Evolutionary conservation across 2,888 invertebrate genomes (phyloP).

Genomic region (Lithosia quadra): DNA sequence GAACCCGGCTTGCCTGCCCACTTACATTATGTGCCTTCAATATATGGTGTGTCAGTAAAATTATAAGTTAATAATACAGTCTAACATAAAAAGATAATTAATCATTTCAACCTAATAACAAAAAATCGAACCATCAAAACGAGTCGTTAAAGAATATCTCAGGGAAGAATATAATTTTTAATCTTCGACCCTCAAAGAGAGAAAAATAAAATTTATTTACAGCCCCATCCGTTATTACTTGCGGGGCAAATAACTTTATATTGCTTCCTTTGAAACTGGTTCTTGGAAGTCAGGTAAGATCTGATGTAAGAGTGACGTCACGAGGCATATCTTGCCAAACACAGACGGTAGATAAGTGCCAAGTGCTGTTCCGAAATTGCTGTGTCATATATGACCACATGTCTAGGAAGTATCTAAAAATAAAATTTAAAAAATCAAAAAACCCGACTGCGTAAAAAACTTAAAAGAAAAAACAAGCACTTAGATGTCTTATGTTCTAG

Average conservation of each 20-base stretch:
- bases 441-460: too few relatives aligned
- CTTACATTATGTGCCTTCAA: too few relatives aligned
- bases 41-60: too few relatives aligned
- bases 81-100: not conserved
- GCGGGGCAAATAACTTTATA: slow-evolving; percentile 43
- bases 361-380: slow-evolving; percentile 17
- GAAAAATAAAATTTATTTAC: slow-evolving; percentile 41
- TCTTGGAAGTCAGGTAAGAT: slow-evolving; percentile 24
- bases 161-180: slow-evolving; percentile 37
- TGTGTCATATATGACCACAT: slow-evolving; percentile 3
- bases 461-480: too few relatives aligned
- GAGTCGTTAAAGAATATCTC: slow-evolving; percentile 22
- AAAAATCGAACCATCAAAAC: slow-evolving; percentile 18
- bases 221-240: slow-evolving; percentile 35
- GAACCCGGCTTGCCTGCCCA: too few relatives aligned
- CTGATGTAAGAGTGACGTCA: slow-evolving; percentile 10
- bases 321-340: not conserved
- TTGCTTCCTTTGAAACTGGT: slow-evolving; percentile 32
- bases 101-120: slow-evolving; percentile 2
- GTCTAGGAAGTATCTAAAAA: not conserved
- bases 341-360: slow-evolving; percentile 19
- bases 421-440: too few relatives aligned
- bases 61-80: too few relatives aligned
- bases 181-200: slow-evolving; percentile 41
- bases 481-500: too few relatives aligned